Conservation (phyloP, 2,888 invertebrate species). For the Griposia aprilina region DNA sequence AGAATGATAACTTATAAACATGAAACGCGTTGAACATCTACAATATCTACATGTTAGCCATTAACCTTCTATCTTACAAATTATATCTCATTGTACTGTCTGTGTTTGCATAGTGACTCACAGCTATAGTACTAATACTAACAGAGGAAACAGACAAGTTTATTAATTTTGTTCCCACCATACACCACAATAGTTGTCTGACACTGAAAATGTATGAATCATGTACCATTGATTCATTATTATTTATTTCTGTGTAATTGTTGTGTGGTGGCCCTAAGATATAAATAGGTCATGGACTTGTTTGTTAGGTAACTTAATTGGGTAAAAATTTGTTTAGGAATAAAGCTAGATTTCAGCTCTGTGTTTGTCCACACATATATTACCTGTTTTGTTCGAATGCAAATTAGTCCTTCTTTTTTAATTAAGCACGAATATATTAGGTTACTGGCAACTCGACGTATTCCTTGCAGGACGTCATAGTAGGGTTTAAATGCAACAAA, state of each 20-base stretch:
- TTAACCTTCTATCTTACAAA: constrained; percentile 13
- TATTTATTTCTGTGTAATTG: constrained; percentile 13
- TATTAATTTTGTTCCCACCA: not conserved
- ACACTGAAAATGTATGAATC: constrained; percentile 30
- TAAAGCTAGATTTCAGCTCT: too few species aligned
- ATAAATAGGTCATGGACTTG: not conserved
- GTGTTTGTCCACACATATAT: too few species aligned
- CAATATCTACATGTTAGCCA: constrained; percentile 11
- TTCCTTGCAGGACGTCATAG: too few species aligned
- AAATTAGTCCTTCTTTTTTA: too few species aligned
- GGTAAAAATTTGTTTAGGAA: too few species aligned
- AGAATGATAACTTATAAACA: not conserved
- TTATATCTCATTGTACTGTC: constrained; percentile 14
- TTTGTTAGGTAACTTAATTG: not conserved
- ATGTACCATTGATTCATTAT: not conserved
- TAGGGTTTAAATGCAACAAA: too few species aligned
- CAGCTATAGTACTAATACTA: not conserved
- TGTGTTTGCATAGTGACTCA: constrained; percentile 29
- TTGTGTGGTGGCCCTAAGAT: not conserved
- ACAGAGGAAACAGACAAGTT: constrained; percentile 6
- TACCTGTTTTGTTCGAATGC: too few species aligned
- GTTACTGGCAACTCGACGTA: too few species aligned
- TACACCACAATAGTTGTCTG: not conserved
- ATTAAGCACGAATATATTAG: too few species aligned
- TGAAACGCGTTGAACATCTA: not conserved